Percentiles rank a stretch among this genome's conserved stretches.
These are phyloP conservation scores for Allolobophora icterica DNA, from an alignment of 2,888 invertebrate species.

Conservation along the genomic window DNA sequence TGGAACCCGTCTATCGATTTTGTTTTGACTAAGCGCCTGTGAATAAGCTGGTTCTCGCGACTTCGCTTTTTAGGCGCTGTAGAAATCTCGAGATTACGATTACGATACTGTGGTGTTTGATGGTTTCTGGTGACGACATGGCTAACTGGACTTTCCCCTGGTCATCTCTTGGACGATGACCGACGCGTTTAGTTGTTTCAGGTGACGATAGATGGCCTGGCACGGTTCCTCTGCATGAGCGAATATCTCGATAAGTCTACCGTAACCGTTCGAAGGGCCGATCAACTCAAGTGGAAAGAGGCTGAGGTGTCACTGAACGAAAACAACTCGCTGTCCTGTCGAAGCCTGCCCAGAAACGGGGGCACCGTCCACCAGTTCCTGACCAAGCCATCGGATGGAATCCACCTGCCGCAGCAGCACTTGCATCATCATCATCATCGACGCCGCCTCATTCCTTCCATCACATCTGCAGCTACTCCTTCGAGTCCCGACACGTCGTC, in stretches of 20 bases:
- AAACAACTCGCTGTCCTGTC: background rate
- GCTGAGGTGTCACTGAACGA: background rate
- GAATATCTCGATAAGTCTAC: conserved; percentile 37
- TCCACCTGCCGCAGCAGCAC: background rate
- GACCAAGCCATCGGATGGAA: conserved; percentile 42
- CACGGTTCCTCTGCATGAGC: conserved; percentile 60
- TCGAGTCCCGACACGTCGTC: background rate
- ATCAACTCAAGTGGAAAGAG: background rate
- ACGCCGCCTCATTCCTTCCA: background rate
- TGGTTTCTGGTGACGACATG: too few relatives aligned
- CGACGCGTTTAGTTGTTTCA: conserved; percentile 46
- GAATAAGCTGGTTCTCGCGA: too few relatives aligned
- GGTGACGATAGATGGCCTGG: conserved; percentile 60
- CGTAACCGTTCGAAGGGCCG: background rate
- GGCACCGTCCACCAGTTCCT: background rate
- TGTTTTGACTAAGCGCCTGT: too few relatives aligned
- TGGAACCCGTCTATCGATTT: too few relatives aligned
- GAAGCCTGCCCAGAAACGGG: background rate
- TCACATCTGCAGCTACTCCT: background rate
- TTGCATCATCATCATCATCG: background rate
- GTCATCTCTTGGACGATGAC: too few relatives aligned
- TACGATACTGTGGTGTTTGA: too few relatives aligned
- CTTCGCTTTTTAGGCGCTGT: too few relatives aligned
- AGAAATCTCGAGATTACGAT: too few relatives aligned
- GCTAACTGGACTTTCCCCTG: too few relatives aligned